A percentile compares a stretch with the other conserved stretches of the same genome.
Conservation (phyloP, 2,113 vertebrate species). For the Recurvirostra avosetta region DNA sequence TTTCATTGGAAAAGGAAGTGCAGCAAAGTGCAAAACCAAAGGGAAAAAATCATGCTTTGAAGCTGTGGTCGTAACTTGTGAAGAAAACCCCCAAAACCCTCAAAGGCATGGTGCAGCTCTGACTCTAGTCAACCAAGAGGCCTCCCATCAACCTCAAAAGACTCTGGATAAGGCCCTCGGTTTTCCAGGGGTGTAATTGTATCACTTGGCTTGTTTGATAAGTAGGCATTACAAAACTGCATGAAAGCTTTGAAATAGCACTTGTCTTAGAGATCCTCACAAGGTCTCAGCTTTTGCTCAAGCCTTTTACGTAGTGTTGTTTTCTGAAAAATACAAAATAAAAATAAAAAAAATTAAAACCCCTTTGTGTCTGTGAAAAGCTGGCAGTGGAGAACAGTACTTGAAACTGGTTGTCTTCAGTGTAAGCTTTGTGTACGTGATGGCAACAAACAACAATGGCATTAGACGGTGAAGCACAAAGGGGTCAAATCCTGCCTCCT, state of each 20-base stretch:
- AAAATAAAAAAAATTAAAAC: neutral
- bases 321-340: neutral
- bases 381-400: neutral
- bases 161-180: neutral
- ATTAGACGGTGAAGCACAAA: neutral
- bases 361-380: neutral
- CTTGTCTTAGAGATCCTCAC: neutral
- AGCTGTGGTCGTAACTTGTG: neutral
- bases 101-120: neutral
- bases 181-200: neutral
- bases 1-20: neutral
- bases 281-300: neutral
- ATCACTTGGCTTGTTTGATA: neutral
- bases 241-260: constrained; percentile 31
- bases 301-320: neutral
- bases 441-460: neutral
- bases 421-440: neutral
- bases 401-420: neutral
- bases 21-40: neutral
- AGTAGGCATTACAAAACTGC: constrained; percentile 4
- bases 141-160: neutral
- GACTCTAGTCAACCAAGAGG: neutral
- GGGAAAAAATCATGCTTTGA: neutral
- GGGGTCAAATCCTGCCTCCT: neutral
- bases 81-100: neutral